phyloP scores from a whole-genome alignment of 2,797 vertebrate genomes.

The Tympanoctomys barrerae region DNA sequence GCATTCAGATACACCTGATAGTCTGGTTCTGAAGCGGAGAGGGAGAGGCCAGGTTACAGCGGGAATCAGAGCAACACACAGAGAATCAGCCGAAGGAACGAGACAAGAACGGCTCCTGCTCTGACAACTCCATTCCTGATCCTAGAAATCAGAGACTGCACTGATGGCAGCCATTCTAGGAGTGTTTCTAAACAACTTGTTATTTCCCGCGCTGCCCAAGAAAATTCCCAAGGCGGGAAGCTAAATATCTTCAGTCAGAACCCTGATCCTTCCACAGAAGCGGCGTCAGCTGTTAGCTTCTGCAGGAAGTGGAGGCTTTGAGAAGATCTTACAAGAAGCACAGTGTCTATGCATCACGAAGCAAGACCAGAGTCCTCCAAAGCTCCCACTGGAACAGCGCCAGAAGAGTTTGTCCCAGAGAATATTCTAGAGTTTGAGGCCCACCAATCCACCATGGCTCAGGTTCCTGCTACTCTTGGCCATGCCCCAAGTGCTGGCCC shows the following conservation, averaged over 20 bases:
- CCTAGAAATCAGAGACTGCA: fast-evolving
- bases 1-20: conserved; percentile 89
- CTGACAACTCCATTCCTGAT: background rate
- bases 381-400: background rate
- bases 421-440: background rate
- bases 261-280: background rate
- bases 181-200: background rate
- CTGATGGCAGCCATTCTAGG: background rate
- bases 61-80: background rate
- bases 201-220: background rate
- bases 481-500: background rate
- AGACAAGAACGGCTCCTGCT: too few species aligned
- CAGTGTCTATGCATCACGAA: background rate
- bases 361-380: background rate
- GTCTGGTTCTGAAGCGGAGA: conserved; percentile 89
- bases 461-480: background rate
- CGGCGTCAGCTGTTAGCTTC: background rate
- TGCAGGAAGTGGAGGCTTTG: background rate
- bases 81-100: background rate
- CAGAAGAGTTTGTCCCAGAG: background rate
- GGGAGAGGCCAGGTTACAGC: background rate
- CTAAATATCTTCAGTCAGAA: background rate
- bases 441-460: fast-evolving
- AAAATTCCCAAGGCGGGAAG: background rate
- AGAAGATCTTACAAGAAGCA: background rate